A percentile compares a stretch with the other conserved stretches of the same genome.
These are phyloP conservation scores for Mechanitis mazaeus DNA, from an alignment of 2,888 invertebrate genomes.

Conservation along the genomic window DNA sequence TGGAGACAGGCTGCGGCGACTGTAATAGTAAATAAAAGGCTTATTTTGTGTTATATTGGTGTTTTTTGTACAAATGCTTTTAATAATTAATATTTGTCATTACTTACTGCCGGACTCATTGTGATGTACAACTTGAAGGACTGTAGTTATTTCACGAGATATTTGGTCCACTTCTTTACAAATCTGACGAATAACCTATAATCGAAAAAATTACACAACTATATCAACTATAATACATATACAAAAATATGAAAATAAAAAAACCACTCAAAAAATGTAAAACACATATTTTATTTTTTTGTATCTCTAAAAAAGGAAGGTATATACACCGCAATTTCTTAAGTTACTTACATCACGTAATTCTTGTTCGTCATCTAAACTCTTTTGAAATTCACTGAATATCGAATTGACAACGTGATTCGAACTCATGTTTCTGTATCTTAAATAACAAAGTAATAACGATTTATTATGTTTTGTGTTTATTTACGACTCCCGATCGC, in stretches of 20 bases:
- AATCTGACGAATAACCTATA: slow-evolving; percentile 80
- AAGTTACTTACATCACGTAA: slow-evolving; percentile 81
- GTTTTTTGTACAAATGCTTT: not conserved
- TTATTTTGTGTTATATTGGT: not conserved
- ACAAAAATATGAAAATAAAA: too few species aligned
- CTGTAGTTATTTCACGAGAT: slow-evolving; percentile 85
- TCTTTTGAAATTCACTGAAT: slow-evolving; percentile 86
- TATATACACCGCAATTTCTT: too few species aligned
- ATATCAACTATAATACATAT: too few species aligned
- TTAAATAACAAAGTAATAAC: not conserved
- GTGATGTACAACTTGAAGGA: slow-evolving; percentile 89
- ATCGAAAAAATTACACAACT: slow-evolving; percentile 13
- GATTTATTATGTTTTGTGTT: slow-evolving; percentile 5
- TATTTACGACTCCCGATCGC: slow-evolving; percentile 1
- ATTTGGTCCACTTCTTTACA: slow-evolving; percentile 87
- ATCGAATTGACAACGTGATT: slow-evolving; percentile 74
- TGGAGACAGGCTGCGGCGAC: slow-evolving; percentile 79
- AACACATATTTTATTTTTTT: too few species aligned
- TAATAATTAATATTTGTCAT: not conserved
- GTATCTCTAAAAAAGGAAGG: too few species aligned
- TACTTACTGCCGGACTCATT: slow-evolving; percentile 81
- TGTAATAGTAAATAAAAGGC: slow-evolving; percentile 40
- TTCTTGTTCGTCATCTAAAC: slow-evolving; percentile 86
- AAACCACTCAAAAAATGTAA: too few species aligned
- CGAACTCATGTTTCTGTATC: slow-evolving; percentile 36